Conservation (phyloP, 2,797 vertebrate species). For the Phataginus tricuspis region DNA sequence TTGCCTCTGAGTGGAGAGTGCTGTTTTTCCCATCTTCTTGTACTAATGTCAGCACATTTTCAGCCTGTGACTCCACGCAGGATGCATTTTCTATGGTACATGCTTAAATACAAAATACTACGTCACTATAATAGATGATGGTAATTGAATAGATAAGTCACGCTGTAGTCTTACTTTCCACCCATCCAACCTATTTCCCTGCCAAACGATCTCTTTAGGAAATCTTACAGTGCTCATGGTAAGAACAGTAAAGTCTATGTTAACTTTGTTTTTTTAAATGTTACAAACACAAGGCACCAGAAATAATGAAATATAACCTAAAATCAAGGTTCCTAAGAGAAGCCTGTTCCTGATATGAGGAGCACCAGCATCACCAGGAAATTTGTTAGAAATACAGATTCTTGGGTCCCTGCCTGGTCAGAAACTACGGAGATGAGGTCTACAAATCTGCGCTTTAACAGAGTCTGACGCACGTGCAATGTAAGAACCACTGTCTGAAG, state of each 20-base stretch:
- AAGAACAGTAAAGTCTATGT: not conserved
- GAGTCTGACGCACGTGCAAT: not conserved
- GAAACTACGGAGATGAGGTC: not conserved
- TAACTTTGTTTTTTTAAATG: slow-evolving; percentile 1
- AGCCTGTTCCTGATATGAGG: not conserved
- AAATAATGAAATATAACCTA: not conserved
- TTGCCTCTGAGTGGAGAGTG: not conserved
- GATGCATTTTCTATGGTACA: slow-evolving; percentile 9
- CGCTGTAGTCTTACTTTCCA: slow-evolving; percentile 30
- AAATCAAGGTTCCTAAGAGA: not conserved
- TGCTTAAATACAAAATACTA: not conserved
- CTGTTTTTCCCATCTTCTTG: slow-evolving; percentile 13
- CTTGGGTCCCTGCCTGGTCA: not conserved
- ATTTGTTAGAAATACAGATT: not conserved
- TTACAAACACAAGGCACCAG: not conserved
- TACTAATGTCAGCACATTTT: slow-evolving; percentile 49
- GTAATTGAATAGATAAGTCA: slow-evolving; percentile 30
- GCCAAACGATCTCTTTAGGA: slow-evolving; percentile 39
- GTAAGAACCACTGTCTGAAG: not conserved
- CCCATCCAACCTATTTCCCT: not conserved
- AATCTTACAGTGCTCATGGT: not conserved
- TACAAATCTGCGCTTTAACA: not conserved
- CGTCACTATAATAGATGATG: not conserved
- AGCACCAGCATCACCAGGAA: not conserved
- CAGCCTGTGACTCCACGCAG: not conserved